A percentile compares a stretch with the other conserved stretches of the same genome.
phyloP scores from a whole-genome alignment of 1,140 invertebrate genomes.

The Drosophila truncata region DNA sequence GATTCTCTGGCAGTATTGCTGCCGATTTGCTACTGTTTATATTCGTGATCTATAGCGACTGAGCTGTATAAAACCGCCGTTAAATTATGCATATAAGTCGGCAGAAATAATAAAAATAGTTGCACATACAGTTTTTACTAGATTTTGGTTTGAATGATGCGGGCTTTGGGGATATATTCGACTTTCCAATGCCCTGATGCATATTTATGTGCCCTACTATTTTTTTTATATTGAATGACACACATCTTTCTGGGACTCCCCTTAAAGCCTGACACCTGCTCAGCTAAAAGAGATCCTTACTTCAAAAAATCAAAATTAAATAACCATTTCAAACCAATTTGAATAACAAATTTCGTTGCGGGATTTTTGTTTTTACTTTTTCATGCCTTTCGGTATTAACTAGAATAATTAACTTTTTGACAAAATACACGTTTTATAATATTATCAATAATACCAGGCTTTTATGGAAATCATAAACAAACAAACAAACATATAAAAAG shows the following conservation, averaged over 20 bases:
- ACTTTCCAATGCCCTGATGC: slow-evolving; percentile 17
- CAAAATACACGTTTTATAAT: slow-evolving; percentile 27
- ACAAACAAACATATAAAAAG: slow-evolving; percentile 16
- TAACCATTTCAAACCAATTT: slow-evolving; percentile 3
- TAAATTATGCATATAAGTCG: slow-evolving; percentile 35
- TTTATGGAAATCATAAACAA: slow-evolving; percentile 22
- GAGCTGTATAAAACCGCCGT: slow-evolving; percentile 31
- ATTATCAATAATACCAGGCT: slow-evolving; percentile 11
- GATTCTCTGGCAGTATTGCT: too few species aligned
- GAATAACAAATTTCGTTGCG: slow-evolving; percentile 15
- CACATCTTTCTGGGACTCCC: slow-evolving; percentile 21
- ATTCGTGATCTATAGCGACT: neutral
- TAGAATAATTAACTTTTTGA: slow-evolving; percentile 29
- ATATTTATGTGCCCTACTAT: slow-evolving; percentile 1
- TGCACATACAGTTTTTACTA: slow-evolving; percentile 8
- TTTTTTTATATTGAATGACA: neutral
- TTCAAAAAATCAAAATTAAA: neutral
- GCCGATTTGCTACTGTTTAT: too few species aligned
- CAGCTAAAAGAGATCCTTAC: slow-evolving; percentile 1
- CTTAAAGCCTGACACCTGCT: neutral
- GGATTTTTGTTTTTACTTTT: slow-evolving; percentile 10
- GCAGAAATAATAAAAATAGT: slow-evolving; percentile 40
- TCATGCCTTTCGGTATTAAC: slow-evolving; percentile 17
- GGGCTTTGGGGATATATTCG: neutral
- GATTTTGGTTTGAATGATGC: slow-evolving; percentile 1